phyloP scores from a whole-genome alignment of 2,113 vertebrate species.

The Halichoerus grypus region DNA sequence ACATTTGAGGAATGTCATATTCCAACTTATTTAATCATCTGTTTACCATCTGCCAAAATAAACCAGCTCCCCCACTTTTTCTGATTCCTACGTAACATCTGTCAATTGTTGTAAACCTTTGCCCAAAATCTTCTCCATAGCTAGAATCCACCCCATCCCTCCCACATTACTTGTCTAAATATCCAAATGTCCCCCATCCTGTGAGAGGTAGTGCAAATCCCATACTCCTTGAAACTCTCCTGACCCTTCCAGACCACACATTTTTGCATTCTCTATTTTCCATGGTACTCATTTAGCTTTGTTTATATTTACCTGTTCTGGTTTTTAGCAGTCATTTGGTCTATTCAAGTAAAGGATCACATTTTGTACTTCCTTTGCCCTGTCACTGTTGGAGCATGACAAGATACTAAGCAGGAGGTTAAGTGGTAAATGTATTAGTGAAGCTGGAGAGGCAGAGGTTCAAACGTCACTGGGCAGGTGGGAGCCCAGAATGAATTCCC shows the following conservation, averaged over 20 bases:
- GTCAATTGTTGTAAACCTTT: background rate
- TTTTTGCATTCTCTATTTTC: background rate
- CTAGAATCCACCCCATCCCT: background rate
- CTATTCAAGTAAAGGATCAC: background rate
- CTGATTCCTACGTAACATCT: background rate
- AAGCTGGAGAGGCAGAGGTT: background rate
- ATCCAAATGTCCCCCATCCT: background rate
- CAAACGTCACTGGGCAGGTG: background rate
- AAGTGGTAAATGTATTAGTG: background rate
- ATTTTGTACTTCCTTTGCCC: background rate
- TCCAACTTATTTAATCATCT: background rate
- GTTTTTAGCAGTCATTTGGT: background rate
- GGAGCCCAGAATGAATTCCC: background rate
- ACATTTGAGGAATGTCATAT: background rate
- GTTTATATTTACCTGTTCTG: background rate
- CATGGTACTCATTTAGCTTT: background rate
- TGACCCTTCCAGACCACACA: background rate
- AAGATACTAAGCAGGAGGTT: background rate
- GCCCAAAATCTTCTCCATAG: background rate
- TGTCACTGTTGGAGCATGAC: no score
- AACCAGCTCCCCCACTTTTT: background rate
- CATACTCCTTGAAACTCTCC: background rate
- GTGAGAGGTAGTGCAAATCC: background rate
- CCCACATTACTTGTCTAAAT: background rate
- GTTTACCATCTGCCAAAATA: background rate